Evolutionary conservation across 1,140 invertebrate species (phyloP).

Genomic region (Penaeus chinensis): DNA sequence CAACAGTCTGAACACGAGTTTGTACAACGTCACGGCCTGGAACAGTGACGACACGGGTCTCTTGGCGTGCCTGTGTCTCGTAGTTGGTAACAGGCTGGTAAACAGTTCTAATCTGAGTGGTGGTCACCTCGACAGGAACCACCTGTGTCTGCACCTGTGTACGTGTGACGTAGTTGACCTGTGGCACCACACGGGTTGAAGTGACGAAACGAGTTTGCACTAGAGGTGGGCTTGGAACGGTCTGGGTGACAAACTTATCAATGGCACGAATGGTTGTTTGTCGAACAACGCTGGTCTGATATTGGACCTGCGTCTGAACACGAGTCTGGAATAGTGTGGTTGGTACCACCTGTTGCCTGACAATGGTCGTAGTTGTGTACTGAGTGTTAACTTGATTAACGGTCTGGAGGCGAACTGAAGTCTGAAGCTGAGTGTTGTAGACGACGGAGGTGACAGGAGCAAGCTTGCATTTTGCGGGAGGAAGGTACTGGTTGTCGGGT

Average conservation of each 20-base stretch:
- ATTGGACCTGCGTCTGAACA: constrained; percentile 43
- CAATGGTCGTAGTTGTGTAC: constrained; percentile 48
- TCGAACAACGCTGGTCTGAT: constrained; percentile 45
- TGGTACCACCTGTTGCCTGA: constrained; percentile 43
- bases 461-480: constrained; percentile 20
- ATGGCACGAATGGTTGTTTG: constrained; percentile 7
- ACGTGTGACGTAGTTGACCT: constrained; percentile 46
- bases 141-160: constrained; percentile 52
- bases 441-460: constrained; percentile 35
- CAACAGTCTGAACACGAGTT: constrained; percentile 53
- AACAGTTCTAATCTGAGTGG: constrained; percentile 39
- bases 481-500: constrained; percentile 26
- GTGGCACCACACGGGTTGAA: constrained; percentile 46
- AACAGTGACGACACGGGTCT: constrained; percentile 31
- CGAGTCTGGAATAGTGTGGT: constrained; percentile 46
- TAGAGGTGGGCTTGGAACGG: constrained; percentile 33
- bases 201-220: constrained; percentile 31
- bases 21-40: constrained; percentile 43
- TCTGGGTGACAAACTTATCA: constrained; percentile 41
- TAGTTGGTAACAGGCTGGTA: constrained; percentile 30
- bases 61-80: constrained; percentile 21
- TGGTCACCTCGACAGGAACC: constrained; percentile 45
- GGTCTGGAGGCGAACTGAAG: constrained; percentile 35
- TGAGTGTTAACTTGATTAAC: constrained; percentile 32
- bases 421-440: constrained; percentile 32